These are phyloP conservation scores for Colinus virginianus DNA, from an alignment of 2,113 vertebrate genomes.

Conservation along the genomic window DNA sequence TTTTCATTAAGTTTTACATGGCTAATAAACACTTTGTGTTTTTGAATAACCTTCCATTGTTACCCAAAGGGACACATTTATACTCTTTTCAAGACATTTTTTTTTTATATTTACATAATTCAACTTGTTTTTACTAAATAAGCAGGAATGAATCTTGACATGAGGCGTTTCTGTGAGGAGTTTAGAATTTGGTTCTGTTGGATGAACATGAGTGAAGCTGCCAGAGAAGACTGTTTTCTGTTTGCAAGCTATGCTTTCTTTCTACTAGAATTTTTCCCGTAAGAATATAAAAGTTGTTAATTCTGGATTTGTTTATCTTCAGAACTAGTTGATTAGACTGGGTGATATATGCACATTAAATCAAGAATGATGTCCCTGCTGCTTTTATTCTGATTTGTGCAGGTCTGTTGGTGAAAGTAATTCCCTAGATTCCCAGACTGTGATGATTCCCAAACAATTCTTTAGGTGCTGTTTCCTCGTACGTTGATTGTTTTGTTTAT, in stretches of 20 bases:
- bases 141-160: background rate
- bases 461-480: background rate
- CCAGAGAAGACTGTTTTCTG: background rate
- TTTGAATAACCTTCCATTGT: background rate
- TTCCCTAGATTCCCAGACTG: background rate
- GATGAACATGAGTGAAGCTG: background rate
- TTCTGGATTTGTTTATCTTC: background rate
- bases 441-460: background rate
- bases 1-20: background rate
- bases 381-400: background rate
- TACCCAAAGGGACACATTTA: background rate
- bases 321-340: background rate
- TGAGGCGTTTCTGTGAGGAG: background rate
- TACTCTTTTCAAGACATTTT: background rate
- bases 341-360: background rate
- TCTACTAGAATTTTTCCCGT: fast-evolving
- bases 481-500: background rate
- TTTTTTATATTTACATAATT: too few relatives aligned
- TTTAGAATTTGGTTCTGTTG: background rate
- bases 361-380: background rate
- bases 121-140: background rate
- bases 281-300: background rate
- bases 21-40: background rate
- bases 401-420: background rate
- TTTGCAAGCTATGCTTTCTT: background rate